Conservation (phyloP, 2,888 invertebrate species). For the Branchipolynoe longqiensis region DNA sequence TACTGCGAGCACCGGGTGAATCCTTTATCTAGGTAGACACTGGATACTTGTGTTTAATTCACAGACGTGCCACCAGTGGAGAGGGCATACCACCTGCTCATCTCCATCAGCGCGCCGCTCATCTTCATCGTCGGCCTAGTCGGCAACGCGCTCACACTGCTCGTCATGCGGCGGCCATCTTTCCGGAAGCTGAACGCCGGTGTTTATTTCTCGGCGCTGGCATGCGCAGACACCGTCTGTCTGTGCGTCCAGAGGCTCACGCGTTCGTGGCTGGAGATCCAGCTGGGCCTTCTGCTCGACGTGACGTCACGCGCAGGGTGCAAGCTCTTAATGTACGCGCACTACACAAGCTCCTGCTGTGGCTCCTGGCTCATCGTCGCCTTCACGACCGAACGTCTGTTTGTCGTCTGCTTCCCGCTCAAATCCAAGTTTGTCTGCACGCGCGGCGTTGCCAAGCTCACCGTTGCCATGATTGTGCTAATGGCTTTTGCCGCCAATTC, state of each 20-base stretch:
- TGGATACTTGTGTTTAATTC: too few relatives aligned
- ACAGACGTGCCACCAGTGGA: too few relatives aligned
- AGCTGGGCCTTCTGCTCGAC: background rate
- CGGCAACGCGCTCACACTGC: conserved; percentile 1
- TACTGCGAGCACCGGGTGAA: too few relatives aligned
- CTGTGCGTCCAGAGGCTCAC: conserved; percentile 25
- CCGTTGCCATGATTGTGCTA: background rate
- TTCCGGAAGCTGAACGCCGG: background rate
- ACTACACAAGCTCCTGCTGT: background rate
- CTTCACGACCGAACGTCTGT: background rate
- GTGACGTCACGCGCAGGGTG: background rate
- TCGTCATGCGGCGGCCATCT: background rate
- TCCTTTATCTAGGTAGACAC: too few relatives aligned
- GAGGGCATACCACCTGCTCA: too few relatives aligned
- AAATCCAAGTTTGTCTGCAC: background rate
- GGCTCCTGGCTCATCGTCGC: conserved; percentile 24
- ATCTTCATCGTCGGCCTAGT: background rate
- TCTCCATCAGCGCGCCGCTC: background rate
- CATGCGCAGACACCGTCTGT: conserved; percentile 10
- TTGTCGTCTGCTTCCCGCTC: conserved; percentile 24
- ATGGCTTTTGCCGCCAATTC: background rate
- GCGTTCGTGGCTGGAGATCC: background rate
- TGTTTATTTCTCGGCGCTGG: conserved; percentile 12
- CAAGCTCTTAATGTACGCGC: background rate
- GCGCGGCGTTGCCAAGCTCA: background rate